Evolutionary conservation across 2,797 vertebrate species (phyloP).

Genomic region (Coendou prehensilis): DNA sequence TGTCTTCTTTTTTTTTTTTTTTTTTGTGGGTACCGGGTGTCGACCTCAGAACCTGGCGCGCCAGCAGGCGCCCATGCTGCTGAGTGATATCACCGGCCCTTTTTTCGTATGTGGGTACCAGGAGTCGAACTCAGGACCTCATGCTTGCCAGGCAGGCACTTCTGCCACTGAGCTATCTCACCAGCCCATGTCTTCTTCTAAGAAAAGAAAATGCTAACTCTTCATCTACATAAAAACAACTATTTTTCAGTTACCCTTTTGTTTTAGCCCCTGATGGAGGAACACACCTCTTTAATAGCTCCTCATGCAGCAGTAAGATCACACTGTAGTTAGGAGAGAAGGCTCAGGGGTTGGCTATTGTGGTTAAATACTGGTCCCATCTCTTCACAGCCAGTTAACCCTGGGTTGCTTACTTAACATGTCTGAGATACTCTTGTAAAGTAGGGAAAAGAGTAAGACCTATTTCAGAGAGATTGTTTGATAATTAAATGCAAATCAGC

Average conservation of each 20-base stretch:
- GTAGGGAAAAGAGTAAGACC: neutral
- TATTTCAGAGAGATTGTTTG: neutral
- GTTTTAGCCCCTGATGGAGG: neutral
- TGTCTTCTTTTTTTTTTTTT: neutral
- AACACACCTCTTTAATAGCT: neutral
- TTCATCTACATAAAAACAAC: neutral
- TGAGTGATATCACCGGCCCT: too few species aligned
- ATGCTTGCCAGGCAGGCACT: too few species aligned
- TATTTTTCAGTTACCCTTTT: neutral
- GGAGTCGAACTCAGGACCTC: too few species aligned
- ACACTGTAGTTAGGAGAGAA: neutral
- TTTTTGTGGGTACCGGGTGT: too few species aligned
- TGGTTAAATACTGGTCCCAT: neutral
- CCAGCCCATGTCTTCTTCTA: neutral
- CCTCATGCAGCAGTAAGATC: neutral
- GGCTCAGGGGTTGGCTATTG: neutral
- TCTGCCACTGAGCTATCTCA: too few species aligned
- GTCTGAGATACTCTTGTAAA: neutral
- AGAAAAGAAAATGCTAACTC: slow-evolving; percentile 1
- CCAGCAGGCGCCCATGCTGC: too few species aligned
- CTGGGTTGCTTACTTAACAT: neutral
- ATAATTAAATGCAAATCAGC: neutral
- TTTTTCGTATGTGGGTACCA: too few species aligned
- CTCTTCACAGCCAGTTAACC: neutral
- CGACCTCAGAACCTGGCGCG: too few species aligned